Evolutionary conservation across 2,888 invertebrate genomes (phyloP).

Genomic region (Argyresthia albistria): DNA sequence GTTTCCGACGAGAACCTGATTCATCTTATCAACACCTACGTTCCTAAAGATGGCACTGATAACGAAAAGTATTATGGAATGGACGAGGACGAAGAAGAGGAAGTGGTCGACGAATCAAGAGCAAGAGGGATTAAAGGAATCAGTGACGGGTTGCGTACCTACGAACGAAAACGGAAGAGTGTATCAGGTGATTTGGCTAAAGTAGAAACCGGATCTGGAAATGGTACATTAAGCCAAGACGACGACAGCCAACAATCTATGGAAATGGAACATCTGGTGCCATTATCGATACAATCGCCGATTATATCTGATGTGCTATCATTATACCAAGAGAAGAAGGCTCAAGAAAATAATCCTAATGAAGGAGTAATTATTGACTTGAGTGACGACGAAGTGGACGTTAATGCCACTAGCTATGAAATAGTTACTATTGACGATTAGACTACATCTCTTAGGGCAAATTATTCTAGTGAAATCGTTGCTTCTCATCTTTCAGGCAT

Average conservation of each 20-base stretch:
- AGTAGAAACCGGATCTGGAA: not conserved
- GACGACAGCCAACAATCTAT: conserved; percentile 25
- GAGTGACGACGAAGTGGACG: conserved; percentile 30
- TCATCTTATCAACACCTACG: conserved; percentile 42
- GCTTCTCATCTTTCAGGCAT: no score
- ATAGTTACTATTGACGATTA: conserved; percentile 40
- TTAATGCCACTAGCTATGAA: conserved; percentile 12
- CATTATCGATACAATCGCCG: conserved; percentile 42
- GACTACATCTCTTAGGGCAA: conserved; percentile 2
- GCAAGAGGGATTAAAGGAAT: no score
- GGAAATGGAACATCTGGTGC: conserved; percentile 27
- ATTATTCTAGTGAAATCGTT: no score
- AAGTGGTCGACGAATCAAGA: conserved; percentile 13
- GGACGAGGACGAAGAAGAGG: conserved; percentile 39
- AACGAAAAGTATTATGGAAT: conserved; percentile 57
- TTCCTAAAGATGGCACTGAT: conserved; percentile 49
- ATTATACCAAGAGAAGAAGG: conserved; percentile 27
- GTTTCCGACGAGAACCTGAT: conserved; percentile 39
- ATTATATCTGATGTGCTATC: conserved; percentile 60
- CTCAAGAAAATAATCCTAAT: not conserved
- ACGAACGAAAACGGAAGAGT: no score
- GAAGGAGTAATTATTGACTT: conserved; percentile 23
- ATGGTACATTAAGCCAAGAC: conserved; percentile 13
- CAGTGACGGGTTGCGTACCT: no score
- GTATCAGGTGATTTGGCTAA: not conserved